Conservation (phyloP, 2,797 vertebrate genomes). For the Lateolabrax maculatus region DNA sequence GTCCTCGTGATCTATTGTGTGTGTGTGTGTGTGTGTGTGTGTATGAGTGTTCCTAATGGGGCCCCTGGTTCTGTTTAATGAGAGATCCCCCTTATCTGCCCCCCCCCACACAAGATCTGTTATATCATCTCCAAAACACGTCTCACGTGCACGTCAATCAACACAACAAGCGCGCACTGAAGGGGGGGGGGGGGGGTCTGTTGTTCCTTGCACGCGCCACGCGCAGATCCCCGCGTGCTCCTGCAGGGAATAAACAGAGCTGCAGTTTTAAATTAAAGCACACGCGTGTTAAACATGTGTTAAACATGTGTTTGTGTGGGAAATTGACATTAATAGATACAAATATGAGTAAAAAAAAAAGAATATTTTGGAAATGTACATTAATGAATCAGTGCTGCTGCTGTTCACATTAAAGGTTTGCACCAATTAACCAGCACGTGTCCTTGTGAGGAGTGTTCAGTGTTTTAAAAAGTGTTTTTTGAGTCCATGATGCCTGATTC, state of each 20-base stretch:
- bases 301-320: too few relatives aligned
- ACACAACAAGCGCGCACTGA: not conserved
- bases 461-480: not conserved
- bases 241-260: not conserved
- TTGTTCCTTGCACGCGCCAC: not conserved
- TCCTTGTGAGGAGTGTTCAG: not conserved
- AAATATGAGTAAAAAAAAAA: not conserved
- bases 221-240: not conserved
- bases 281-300: too few relatives aligned
- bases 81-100: accelerated
- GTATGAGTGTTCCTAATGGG: not conserved
- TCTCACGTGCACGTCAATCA: not conserved
- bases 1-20: conserved; percentile 18
- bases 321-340: not conserved
- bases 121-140: not conserved
- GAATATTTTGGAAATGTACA: not conserved
- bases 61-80: not conserved
- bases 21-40: too few relatives aligned
- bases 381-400: not conserved
- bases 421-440: not conserved
- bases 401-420: not conserved
- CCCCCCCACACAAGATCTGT: not conserved
- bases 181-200: too few relatives aligned
- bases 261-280: not conserved
- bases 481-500: not conserved